These are phyloP conservation scores for Nemopilema nomurai DNA, from an alignment of 30 jellyfish, hydroid and myxozoan species.

Conservation along the genomic window DNA sequence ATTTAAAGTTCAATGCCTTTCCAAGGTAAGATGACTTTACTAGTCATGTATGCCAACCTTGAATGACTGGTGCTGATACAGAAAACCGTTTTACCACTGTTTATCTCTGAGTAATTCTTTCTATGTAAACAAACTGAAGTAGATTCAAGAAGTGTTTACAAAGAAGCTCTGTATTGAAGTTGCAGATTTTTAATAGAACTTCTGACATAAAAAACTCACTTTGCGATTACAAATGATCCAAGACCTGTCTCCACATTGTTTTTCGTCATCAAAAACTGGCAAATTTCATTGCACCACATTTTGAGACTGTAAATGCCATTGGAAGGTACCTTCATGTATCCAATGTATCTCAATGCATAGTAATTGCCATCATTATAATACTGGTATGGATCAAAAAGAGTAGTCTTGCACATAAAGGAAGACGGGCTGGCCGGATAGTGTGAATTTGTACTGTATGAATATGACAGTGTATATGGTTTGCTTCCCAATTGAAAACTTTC, in stretches of 20 bases:
- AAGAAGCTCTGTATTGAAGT: neutral
- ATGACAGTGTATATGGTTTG: neutral
- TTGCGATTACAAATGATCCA: conserved; percentile 6
- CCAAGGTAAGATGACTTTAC: too few species aligned
- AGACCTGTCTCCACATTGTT: conserved; percentile 35
- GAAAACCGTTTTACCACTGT: too few species aligned
- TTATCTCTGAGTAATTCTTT: too few species aligned
- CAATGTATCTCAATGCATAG: conserved; percentile 57
- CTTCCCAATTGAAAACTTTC: neutral
- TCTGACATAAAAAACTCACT: conserved; percentile 3
- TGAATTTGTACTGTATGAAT: conserved; percentile 14
- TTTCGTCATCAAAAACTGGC: conserved; percentile 32
- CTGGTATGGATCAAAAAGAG: conserved; percentile 38
- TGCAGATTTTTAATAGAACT: neutral
- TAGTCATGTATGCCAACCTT: too few species aligned
- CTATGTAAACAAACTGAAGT: neutral
- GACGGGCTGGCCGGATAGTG: conserved; percentile 49
- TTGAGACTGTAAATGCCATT: conserved; percentile 23
- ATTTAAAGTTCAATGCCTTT: too few species aligned
- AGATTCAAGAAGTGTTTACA: neutral
- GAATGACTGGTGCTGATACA: too few species aligned
- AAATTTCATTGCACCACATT: conserved; percentile 47
- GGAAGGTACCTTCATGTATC: conserved; percentile 22
- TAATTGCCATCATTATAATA: conserved; percentile 16
- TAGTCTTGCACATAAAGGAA: conserved; percentile 45